Conservation (phyloP, 2,888 invertebrate species). For the Tinea semifulvella region DNA sequence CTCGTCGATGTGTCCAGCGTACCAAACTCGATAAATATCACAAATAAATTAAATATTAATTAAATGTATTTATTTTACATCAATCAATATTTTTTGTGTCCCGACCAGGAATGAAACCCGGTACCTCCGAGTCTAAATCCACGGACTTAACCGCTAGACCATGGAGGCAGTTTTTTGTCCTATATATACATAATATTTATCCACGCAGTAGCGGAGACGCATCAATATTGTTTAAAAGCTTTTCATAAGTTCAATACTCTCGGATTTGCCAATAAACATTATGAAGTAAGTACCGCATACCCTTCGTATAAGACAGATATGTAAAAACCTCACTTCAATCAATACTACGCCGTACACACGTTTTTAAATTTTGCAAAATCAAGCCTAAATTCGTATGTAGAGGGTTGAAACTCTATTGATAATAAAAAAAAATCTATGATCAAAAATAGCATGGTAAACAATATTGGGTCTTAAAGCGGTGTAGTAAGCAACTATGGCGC, state of each 20-base stretch:
- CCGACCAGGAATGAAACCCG: too few relatives aligned
- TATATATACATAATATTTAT: too few relatives aligned
- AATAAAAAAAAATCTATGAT: constrained; percentile 55
- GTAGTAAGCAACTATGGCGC: constrained; percentile 18
- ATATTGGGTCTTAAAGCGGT: constrained; percentile 39
- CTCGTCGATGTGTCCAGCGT: too few relatives aligned
- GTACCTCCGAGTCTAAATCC: too few relatives aligned
- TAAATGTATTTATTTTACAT: too few relatives aligned
- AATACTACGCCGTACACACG: constrained; percentile 30
- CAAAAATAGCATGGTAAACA: constrained; percentile 43
- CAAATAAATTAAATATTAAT: too few relatives aligned
- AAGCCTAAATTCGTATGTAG: background rate
- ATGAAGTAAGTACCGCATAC: constrained; percentile 22
- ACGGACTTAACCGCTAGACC: too few relatives aligned
- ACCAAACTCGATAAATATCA: too few relatives aligned
- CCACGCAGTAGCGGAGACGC: background rate
- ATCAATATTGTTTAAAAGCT: constrained; percentile 9
- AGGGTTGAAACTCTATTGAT: constrained; percentile 33
- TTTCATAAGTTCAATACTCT: constrained; percentile 11
- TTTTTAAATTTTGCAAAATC: background rate
- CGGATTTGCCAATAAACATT: constrained; percentile 16
- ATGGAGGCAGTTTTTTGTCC: too few relatives aligned
- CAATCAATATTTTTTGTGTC: too few relatives aligned
- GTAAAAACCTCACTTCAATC: constrained; percentile 66
- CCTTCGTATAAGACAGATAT: constrained; percentile 52